Evolutionary conservation across 2,888 invertebrate species (phyloP), one percentile per base, ranked within the genome.

Genomic region (Lydus trimaculatus): DNA sequence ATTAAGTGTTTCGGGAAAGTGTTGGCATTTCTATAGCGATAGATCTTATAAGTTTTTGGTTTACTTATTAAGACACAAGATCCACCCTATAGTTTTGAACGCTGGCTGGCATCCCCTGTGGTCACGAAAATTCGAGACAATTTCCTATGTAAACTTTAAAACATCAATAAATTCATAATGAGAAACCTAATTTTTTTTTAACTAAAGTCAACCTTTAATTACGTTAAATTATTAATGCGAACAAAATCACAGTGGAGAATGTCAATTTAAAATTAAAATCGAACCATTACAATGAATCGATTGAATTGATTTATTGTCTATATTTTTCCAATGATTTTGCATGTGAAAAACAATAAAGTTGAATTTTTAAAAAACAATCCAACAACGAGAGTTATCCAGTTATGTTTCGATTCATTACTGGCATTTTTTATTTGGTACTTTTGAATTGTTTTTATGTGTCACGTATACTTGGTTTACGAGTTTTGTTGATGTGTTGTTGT

Each of bases 381-480:
- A 56, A 25, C 20, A 56, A 25, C 56, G 4, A 56, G 56, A 25
- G 13, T 13, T 56, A 25, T 56, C 25, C 56, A 25, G 23, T 56
- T 56, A 25, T 25, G 25, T 11, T 56, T 25, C 25, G 25, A 56
- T 56, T 56, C 15, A 56, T 56, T 25, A 56, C 25, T 56, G 56
- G 25, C 25, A 13, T 56, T 56, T 25, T 25, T 56, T 56, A 56
- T 56, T 56, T 52, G 20, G 20, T 2, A 52, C 9, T 23, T 52
- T 52, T 56, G 25, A 56, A 56, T 25, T 11, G 25, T 25, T 56
- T 56, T 56, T 56, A 56, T 20, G 9, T 15, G 56, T 56, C 25
- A 25, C 20, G 48, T 56, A 48, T 48, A 25, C 56, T 56, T 25
- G 25, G 56, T 56, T 56, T 56, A 56, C 6, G 56, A 56, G 23